A percentile compares a stretch with the other conserved stretches of the same genome.
Conservation (phyloP, 2,113 vertebrate genomes). For the Vicugna pacos region DNA sequence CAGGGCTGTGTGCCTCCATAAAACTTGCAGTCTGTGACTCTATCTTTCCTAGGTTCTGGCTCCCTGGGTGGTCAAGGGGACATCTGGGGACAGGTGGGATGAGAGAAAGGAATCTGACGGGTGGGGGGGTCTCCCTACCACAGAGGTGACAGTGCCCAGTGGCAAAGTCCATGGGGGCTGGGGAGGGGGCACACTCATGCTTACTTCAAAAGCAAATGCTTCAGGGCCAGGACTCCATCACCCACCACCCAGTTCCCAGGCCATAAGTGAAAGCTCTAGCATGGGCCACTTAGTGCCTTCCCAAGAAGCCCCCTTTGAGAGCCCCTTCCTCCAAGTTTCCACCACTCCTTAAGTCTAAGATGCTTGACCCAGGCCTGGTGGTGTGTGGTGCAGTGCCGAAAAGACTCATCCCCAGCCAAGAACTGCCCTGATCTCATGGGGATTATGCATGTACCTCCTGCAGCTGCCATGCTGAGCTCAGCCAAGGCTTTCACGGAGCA, state of each 20-base stretch:
- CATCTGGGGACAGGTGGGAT: neutral
- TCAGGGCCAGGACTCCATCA: neutral
- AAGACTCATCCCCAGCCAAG: neutral
- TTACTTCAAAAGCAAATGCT: neutral
- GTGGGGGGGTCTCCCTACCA: neutral
- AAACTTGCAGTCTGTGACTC: neutral
- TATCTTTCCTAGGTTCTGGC: neutral
- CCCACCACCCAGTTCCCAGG: neutral
- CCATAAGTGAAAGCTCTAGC: neutral
- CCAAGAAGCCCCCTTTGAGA: neutral
- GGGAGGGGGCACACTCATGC: neutral
- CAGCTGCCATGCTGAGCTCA: neutral
- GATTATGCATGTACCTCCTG: neutral
- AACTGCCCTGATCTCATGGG: neutral
- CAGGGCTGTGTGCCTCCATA: neutral
- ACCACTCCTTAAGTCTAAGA: neutral
- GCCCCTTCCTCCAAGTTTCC: neutral
- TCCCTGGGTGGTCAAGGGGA: neutral
- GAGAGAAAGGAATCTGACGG: neutral
- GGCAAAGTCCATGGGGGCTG: neutral
- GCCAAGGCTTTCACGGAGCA: neutral
- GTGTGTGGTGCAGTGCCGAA: accelerated
- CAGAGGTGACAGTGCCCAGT: neutral
- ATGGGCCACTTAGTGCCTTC: neutral
- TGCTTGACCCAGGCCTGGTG: neutral